These are phyloP conservation scores for Genyomyrus donnyi DNA, from an alignment of 2,113 vertebrate species.

Conservation along the genomic window DNA sequence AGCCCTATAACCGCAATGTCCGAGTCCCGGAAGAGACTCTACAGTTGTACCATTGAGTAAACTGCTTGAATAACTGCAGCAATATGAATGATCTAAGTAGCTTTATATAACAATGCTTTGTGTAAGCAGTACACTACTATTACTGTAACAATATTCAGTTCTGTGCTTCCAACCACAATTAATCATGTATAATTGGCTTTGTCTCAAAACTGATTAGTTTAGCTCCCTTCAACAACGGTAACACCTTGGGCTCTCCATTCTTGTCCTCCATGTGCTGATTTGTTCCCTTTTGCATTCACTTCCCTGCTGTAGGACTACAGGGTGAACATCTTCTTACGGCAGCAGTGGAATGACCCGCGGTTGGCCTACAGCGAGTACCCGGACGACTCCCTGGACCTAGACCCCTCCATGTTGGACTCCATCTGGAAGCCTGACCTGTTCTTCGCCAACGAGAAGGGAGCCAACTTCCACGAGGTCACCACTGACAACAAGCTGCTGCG, in stretches of 20 bases:
- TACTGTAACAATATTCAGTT: background rate
- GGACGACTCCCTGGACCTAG: constrained; percentile 89
- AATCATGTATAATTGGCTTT: background rate
- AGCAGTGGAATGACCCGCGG: constrained; percentile 97
- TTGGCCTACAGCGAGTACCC: constrained; percentile 95
- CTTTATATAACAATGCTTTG: background rate
- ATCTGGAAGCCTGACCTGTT: constrained; percentile 99
- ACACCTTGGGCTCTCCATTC: background rate
- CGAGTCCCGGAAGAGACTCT: background rate
- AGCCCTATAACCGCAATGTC: background rate
- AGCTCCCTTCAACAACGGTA: background rate
- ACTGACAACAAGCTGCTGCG: constrained; percentile 96
- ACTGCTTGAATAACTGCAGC: background rate
- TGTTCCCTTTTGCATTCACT: background rate
- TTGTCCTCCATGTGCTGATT: background rate
- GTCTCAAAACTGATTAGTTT: background rate
- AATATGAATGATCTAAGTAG: background rate
- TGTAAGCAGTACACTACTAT: background rate
- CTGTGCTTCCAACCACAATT: background rate
- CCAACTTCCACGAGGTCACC: constrained; percentile 97
- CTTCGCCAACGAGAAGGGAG: constrained; percentile 97
- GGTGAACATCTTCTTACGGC: constrained; percentile 94
- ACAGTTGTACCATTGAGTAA: background rate
- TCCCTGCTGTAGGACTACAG: constrained; percentile 76
- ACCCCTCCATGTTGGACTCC: constrained; percentile 97